These are phyloP conservation scores for Tenodera sinensis DNA, from an alignment of 2,888 invertebrate species.

Conservation along the genomic window DNA sequence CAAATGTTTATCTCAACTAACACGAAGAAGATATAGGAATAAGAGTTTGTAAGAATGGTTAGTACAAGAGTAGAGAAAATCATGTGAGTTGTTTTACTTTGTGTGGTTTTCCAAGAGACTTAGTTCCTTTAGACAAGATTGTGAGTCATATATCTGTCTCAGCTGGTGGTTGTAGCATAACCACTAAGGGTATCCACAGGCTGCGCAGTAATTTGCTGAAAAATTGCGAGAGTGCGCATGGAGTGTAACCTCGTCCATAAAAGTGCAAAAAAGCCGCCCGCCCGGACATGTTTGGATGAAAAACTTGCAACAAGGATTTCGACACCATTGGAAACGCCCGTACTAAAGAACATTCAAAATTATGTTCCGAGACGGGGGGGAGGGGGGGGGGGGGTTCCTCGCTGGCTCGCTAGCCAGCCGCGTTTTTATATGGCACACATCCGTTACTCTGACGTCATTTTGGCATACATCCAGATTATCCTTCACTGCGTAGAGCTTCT, in stretches of 20 bases:
- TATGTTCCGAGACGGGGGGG: conserved; percentile 5
- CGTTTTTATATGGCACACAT: conserved; percentile 1
- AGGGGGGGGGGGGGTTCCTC: no score
- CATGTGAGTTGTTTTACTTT: no score
- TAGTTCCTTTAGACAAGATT: no score
- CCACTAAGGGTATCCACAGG: neutral
- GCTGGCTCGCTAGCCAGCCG: neutral
- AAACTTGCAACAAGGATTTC: neutral
- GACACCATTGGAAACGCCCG: neutral
- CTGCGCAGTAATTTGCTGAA: neutral
- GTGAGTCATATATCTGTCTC: no score
- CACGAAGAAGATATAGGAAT: no score
- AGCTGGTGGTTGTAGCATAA: no score
- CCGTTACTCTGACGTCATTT: neutral
- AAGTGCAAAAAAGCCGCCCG: neutral
- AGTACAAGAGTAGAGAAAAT: no score
- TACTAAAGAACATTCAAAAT: conserved; percentile 1
- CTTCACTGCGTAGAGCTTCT: neutral
- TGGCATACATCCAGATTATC: conserved; percentile 2
- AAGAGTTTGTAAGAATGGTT: no score
- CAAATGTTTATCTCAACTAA: no score
- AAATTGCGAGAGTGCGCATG: neutral
- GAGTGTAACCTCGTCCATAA: neutral
- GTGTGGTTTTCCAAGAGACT: no score
- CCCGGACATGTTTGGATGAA: neutral